Evolutionary conservation across 2,888 invertebrate species (phyloP).

Genomic region (Oegoconia quadripuncta): DNA sequence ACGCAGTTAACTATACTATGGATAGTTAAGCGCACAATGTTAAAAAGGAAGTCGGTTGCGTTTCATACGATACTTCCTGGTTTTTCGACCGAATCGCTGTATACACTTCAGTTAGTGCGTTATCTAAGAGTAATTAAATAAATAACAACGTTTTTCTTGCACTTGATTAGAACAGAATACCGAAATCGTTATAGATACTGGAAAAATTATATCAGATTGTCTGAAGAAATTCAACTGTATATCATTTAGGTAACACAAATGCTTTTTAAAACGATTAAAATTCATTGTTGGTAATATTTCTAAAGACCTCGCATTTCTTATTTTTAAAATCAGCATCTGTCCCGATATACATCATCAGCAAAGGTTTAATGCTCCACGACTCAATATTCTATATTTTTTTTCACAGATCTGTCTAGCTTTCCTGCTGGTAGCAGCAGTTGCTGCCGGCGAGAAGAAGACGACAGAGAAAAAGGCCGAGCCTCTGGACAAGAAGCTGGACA

Average conservation of each 20-base stretch:
- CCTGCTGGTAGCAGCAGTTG: slow-evolving; percentile 87
- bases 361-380: too few relatives aligned
- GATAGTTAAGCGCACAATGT: neutral
- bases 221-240: too few relatives aligned
- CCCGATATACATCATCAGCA: too few relatives aligned
- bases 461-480: slow-evolving; percentile 78
- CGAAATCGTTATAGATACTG: too few relatives aligned
- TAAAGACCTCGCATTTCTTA: too few relatives aligned
- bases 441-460: slow-evolving; percentile 83
- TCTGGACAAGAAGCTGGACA: slow-evolving; percentile 88
- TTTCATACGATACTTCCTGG: slow-evolving; percentile 16
- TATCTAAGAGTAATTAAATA: slow-evolving; percentile 17
- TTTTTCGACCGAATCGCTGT: slow-evolving; percentile 14
- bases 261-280: neutral
- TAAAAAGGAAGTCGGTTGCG: slow-evolving; percentile 18
- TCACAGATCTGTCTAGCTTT: slow-evolving; percentile 85
- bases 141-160: too few relatives aligned
- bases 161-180: too few relatives aligned
- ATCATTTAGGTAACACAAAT: slow-evolving; percentile 10
- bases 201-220: too few relatives aligned
- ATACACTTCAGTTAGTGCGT: slow-evolving; percentile 12
- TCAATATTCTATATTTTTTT: slow-evolving; percentile 2
- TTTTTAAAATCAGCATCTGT: too few relatives aligned
- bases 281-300: too few relatives aligned
- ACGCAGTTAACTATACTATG: neutral